Conservation (phyloP, 2,797 vertebrate genomes). For the Sebastes hubbsi region DNA sequence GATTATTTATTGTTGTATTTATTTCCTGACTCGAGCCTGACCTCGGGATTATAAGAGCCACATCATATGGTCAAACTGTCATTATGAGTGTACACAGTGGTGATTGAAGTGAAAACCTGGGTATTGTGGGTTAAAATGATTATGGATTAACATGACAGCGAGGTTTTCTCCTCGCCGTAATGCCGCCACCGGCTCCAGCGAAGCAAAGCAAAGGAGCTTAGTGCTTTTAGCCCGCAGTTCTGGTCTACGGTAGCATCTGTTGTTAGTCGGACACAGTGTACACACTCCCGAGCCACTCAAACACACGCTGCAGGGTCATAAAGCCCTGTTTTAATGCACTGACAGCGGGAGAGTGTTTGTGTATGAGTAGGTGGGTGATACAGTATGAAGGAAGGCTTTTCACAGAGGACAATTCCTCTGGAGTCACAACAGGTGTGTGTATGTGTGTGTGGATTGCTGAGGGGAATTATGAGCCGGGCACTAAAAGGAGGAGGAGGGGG, state of each 20-base stretch:
- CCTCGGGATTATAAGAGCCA: conserved; percentile 22
- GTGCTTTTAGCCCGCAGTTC: conserved; percentile 55
- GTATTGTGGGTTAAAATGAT: conserved; percentile 58
- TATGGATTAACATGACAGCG: conserved; percentile 64
- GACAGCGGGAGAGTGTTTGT: not conserved
- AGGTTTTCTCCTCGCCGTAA: conserved; percentile 35
- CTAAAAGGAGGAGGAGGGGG: conserved; percentile 31
- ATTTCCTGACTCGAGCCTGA: conserved; percentile 9
- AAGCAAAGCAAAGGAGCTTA: conserved; percentile 71
- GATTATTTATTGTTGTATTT: not conserved
- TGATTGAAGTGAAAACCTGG: conserved; percentile 57
- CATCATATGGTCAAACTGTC: conserved; percentile 27
- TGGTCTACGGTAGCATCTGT: conserved; percentile 64
- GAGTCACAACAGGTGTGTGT: conserved; percentile 80
- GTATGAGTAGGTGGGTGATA: conserved; percentile 29
- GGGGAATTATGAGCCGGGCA: conserved; percentile 56
- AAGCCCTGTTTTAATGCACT: conserved; percentile 52
- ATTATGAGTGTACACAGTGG: not conserved
- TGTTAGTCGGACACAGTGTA: conserved; percentile 37
- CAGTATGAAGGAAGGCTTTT: conserved; percentile 63
- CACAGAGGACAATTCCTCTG: conserved; percentile 75
- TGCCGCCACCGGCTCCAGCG: conserved; percentile 27
- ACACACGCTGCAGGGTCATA: conserved; percentile 62
- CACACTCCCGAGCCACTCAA: conserved; percentile 33
- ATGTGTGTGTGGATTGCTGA: conserved; percentile 37